Evolutionary conservation across 2,113 vertebrate genomes (phyloP).

Genomic region (Isurus oxyrinchus): DNA sequence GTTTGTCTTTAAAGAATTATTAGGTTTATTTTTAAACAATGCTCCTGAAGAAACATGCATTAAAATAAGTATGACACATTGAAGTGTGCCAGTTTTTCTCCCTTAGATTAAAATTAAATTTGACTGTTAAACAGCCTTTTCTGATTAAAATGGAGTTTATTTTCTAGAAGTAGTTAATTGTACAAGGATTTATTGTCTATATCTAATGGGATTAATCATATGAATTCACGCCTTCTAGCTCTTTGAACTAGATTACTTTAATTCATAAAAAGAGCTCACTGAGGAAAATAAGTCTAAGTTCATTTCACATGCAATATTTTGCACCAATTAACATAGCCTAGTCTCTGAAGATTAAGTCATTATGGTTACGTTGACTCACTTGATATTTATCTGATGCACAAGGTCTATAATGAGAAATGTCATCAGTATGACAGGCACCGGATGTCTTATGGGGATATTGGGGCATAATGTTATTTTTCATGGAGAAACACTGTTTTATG

Average conservation of each 20-base stretch:
- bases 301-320: constrained; percentile 13
- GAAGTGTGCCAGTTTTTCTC: not conserved
- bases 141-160: not conserved
- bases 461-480: constrained; percentile 3
- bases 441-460: not conserved
- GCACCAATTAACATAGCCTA: not conserved
- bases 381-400: not conserved
- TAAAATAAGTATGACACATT: not conserved
- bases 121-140: not conserved
- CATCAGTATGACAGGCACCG: not conserved
- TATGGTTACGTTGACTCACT: not conserved
- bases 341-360: constrained; percentile 10
- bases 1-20: not conserved
- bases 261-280: constrained; percentile 1
- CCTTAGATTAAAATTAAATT: not conserved
- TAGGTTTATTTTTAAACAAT: constrained; percentile 5
- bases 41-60: not conserved
- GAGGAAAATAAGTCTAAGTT: not conserved
- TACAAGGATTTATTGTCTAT: not conserved
- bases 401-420: constrained; percentile 6
- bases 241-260: not conserved
- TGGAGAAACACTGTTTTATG: not conserved
- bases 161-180: not conserved
- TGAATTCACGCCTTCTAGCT: not conserved
- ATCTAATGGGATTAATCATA: constrained; percentile 13